Evolutionary conservation across 1,140 invertebrate species (phyloP), one percentile per base, ranked within the genome.

Genomic region (Lasioglossum albipes): DNA sequence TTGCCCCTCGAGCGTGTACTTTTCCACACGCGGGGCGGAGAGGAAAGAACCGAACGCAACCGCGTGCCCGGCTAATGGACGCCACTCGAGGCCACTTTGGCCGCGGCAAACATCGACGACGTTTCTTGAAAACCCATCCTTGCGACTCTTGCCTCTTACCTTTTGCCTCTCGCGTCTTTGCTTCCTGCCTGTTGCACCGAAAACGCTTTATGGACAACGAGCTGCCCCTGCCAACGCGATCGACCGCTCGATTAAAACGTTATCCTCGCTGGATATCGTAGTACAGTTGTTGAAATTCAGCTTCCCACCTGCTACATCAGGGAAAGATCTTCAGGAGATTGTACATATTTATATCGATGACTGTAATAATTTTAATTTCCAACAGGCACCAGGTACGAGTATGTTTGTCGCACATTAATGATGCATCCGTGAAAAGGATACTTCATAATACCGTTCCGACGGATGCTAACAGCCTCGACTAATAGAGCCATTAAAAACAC

Each of bases 61-160:
- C 85, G 82, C 89, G 91, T 90, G 87, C 87, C 82, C 87, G 87
- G 88, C 91, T 92, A 92, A 92, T 92, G 91, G 91, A 92, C 86
- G 90, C 89, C 88, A 92, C 91, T 92, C 87, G 91, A 92, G 91
- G 92, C 91, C 91, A 92, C 91, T 92, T 91, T 90, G 89, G 87
- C 83, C 90, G 88, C 87, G 75, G 91, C 91, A 92, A 92, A 92
- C 91, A 92, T 87, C 91, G 88, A 89, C 88, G 87, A 90, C 88
- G 90, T 90, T 92, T 92, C 90, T 79, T 91, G 89, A 91, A 92
- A 92, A 92, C 89, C 91, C 89, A 91, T 89, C 86, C 87, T 36
- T 36, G 88, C 84, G 87, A 86, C 81, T 79, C 78, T 75, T 77
- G 62, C 73, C 74, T 70, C 70, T 77, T 75, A 45, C 52, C 61